A percentile compares a stretch with the other conserved stretches of the same genome.
phyloP scores from a whole-genome alignment of 2,888 invertebrate genomes.

The Steinernema hermaphroditum region DNA sequence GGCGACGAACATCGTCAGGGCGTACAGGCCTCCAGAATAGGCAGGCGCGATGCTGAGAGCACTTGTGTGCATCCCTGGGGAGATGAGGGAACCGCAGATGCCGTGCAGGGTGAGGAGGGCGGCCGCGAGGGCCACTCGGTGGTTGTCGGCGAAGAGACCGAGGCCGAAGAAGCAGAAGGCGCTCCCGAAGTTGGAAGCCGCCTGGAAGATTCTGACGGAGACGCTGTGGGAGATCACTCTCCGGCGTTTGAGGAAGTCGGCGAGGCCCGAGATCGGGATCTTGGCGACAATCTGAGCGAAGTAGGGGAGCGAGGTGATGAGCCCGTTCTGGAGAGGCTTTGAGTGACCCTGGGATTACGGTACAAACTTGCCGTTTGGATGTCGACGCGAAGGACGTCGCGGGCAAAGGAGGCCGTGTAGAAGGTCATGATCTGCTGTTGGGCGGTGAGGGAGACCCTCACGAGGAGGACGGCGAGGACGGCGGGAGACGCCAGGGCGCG shows the following conservation, averaged over 20 bases:
- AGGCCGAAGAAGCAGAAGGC: too few species aligned
- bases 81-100: constrained; percentile 24
- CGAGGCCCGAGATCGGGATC: constrained; percentile 38
- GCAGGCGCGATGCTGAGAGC: constrained; percentile 42
- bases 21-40: constrained; percentile 35
- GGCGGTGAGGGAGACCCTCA: not conserved
- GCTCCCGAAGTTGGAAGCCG: not conserved
- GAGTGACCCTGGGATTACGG: not conserved
- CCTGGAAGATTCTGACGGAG: constrained; percentile 2
- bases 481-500: not conserved
- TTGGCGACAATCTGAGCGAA: constrained; percentile 46
- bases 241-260: constrained; percentile 41
- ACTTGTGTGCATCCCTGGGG: constrained; percentile 45
- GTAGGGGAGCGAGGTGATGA: constrained; percentile 48
- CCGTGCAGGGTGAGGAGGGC: too few species aligned
- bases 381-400: constrained; percentile 4
- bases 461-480: not conserved
- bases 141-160: too few species aligned
- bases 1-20: too few species aligned
- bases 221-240: not conserved
- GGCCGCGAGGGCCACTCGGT: too few species aligned
- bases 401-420: constrained; percentile 6
- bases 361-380: not conserved
- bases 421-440: not conserved
- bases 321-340: constrained; percentile 43